Evolutionary conservation across 2,888 invertebrate species (phyloP).

Genomic region (Amaurobius ferox): DNA sequence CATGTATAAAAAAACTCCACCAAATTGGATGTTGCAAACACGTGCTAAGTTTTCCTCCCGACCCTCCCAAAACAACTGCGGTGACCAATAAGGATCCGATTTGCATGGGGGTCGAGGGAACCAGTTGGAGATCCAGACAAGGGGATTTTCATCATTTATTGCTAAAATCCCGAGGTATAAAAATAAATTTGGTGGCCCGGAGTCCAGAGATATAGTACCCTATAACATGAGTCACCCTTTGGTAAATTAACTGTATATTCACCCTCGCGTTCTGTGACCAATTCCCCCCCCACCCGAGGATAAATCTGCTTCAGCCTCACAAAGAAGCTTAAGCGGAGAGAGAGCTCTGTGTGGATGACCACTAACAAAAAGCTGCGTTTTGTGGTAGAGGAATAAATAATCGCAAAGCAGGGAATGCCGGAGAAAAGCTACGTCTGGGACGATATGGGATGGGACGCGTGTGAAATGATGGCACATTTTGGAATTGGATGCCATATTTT

Average conservation of each 20-base stretch:
- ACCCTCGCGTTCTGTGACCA: conserved; percentile 43
- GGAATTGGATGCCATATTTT: not conserved
- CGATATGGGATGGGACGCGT: too few species aligned
- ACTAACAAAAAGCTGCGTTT: not conserved
- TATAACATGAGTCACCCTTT: conserved; percentile 29
- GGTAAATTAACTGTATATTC: conserved; percentile 39
- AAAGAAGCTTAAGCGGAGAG: not conserved
- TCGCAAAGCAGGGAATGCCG: too few species aligned
- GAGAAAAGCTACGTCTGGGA: too few species aligned
- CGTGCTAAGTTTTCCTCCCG: too few species aligned
- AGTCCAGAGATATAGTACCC: conserved; percentile 1
- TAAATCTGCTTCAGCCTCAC: conserved; percentile 32
- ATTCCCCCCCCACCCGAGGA: conserved; percentile 35
- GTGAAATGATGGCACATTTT: not conserved
- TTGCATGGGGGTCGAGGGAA: not conserved
- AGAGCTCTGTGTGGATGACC: not conserved
- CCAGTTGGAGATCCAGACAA: not conserved
- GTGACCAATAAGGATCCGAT: too few species aligned
- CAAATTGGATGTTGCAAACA: too few species aligned
- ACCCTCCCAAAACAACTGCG: too few species aligned
- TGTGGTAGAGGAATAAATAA: not conserved
- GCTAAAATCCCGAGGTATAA: conserved; percentile 9
- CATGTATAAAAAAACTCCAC: too few species aligned
- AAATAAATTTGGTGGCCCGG: conserved; percentile 12
- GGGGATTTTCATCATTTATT: conserved; percentile 24